phyloP scores from a whole-genome alignment of 2,888 invertebrate species.

The Caenorhabditis doughertyi region DNA sequence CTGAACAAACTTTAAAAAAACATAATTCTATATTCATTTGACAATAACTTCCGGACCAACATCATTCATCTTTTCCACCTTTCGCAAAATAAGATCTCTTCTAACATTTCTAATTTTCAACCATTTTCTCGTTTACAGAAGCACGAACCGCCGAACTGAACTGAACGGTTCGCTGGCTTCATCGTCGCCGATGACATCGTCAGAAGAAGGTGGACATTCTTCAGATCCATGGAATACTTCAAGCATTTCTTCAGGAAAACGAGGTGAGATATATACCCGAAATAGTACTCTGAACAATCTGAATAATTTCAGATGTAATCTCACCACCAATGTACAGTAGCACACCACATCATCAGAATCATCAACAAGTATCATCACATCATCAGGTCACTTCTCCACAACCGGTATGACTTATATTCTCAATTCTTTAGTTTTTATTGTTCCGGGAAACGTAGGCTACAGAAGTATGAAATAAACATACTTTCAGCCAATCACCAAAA shows the following conservation, averaged over 20 bases:
- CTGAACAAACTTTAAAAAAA: no score
- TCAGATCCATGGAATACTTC: conserved; percentile 66
- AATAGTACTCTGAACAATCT: no score
- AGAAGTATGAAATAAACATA: no score
- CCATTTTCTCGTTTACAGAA: conserved; percentile 3
- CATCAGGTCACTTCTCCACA: conserved; percentile 38
- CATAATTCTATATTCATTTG: no score
- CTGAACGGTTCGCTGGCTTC: conserved; percentile 63
- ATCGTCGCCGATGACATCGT: conserved; percentile 71
- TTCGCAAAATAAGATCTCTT: no score
- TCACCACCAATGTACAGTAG: conserved; percentile 65
- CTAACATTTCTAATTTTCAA: background rate
- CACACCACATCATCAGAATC: conserved; percentile 58
- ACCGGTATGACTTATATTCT: conserved; percentile 8
- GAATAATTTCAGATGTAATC: conserved; percentile 54
- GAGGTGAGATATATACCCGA: conserved; percentile 19
- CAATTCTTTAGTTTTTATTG: no score
- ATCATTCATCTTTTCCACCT: no score
- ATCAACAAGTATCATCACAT: conserved; percentile 3
- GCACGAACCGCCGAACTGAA: conserved; percentile 50
- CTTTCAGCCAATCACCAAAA: conserved; percentile 61
- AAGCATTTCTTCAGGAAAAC: conserved; percentile 58
- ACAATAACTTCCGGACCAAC: no score
- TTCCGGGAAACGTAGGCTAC: background rate
- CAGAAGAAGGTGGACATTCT: conserved; percentile 67